Conservation (phyloP, 2,113 vertebrate genomes). For the Toxotes chatareus region DNA sequence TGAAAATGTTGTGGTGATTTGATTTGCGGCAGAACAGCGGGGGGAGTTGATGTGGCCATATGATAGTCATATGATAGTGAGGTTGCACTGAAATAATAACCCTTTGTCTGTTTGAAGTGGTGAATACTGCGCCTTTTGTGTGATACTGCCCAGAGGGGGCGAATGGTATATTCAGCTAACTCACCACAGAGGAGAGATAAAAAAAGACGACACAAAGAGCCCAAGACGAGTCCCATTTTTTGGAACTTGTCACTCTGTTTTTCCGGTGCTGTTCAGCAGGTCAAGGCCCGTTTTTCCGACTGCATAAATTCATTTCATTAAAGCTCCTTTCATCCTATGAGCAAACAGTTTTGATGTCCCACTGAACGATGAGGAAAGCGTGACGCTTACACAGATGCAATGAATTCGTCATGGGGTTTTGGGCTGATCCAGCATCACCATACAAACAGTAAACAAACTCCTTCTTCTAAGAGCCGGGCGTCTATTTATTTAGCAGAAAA, state of each 20-base stretch:
- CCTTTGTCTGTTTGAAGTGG: constrained; percentile 6
- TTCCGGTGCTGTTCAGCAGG: neutral
- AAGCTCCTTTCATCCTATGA: neutral
- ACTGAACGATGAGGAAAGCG: neutral
- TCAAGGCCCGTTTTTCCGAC: neutral
- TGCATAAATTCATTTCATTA: neutral
- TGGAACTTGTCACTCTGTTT: neutral
- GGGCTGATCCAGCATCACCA: constrained; percentile 1
- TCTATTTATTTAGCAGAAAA: constrained; percentile 75
- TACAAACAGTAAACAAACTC: constrained; percentile 72
- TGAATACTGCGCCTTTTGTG: constrained; percentile 61
- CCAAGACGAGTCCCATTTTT: neutral
- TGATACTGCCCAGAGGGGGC: neutral
- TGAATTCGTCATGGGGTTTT: constrained; percentile 28
- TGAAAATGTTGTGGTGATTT: constrained; percentile 43
- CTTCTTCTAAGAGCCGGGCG: constrained; percentile 52
- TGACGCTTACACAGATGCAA: constrained; percentile 17
- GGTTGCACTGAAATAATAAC: constrained; percentile 11
- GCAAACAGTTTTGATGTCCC: constrained; percentile 3
- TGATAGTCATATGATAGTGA: constrained; percentile 62
- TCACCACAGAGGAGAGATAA: neutral
- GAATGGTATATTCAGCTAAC: neutral
- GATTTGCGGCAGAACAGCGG: constrained; percentile 51
- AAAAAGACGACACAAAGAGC: neutral
- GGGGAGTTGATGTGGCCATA: neutral